Evolutionary conservation across 2,797 vertebrate species (phyloP).

Genomic region (Leptatherina wallacei): DNA sequence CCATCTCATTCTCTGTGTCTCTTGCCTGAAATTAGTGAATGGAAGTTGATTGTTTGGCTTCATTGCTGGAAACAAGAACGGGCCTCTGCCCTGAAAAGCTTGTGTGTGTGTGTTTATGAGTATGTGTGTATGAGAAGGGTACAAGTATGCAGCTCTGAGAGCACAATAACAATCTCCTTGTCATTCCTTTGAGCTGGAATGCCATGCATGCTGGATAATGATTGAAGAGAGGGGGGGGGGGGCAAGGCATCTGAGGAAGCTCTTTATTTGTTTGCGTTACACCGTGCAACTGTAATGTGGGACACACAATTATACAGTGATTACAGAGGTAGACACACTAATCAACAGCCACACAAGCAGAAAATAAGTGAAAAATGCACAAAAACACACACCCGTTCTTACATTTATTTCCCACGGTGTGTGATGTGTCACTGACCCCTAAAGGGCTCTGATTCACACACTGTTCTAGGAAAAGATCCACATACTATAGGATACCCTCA

Average conservation of each 20-base stretch:
- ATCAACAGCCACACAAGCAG: conserved; percentile 16
- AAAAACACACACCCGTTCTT: conserved; percentile 30
- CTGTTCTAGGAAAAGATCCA: conserved; percentile 4
- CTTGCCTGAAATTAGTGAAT: conserved; percentile 69
- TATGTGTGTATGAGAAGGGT: conserved; percentile 65
- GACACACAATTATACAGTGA: conserved; percentile 70
- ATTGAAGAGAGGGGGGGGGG: conserved; percentile 60
- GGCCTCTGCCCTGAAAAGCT: conserved; percentile 74
- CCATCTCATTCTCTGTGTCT: conserved; percentile 16
- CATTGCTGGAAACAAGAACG: conserved; percentile 69
- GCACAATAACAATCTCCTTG: conserved; percentile 85
- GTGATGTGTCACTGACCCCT: conserved; percentile 20
- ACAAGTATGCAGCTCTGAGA: conserved; percentile 77
- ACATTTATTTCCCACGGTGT: conserved; percentile 61
- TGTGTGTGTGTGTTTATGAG: conserved; percentile 54
- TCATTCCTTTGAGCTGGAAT: conserved; percentile 83
- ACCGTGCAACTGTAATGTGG: conserved; percentile 70
- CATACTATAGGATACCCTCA: conserved; percentile 38
- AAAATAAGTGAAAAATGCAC: conserved; percentile 28
- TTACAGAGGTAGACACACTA: conserved; percentile 41
- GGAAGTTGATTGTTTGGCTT: conserved; percentile 78
- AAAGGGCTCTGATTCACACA: conserved; percentile 10
- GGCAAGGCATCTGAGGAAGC: conserved; percentile 78
- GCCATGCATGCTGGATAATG: conserved; percentile 83
- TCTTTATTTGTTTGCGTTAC: conserved; percentile 80